Evolutionary conservation across 2,113 vertebrate species (phyloP).

Genomic region (Datnioides undecimradiatus): DNA sequence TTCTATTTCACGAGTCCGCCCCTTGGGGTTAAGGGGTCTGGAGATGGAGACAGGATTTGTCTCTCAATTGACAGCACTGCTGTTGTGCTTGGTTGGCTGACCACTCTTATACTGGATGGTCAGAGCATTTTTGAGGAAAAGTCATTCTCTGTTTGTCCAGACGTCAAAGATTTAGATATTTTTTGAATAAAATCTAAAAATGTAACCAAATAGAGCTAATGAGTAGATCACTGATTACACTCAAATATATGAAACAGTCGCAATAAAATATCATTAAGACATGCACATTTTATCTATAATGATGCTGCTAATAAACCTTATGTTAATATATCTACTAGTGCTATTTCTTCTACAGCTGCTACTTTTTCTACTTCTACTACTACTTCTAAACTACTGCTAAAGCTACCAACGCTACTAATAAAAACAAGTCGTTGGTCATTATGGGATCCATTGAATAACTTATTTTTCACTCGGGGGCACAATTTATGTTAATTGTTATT

Average conservation of each 20-base stretch:
- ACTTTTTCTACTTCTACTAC: background rate
- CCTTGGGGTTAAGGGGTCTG: slow-evolving; percentile 84
- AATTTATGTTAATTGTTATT: too few species aligned
- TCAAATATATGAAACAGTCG: background rate
- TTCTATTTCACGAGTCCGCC: slow-evolving; percentile 87
- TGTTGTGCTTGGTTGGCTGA: slow-evolving; percentile 74
- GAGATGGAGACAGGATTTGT: slow-evolving; percentile 84
- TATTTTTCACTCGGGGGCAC: too few species aligned
- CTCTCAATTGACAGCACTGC: slow-evolving; percentile 80
- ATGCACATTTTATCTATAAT: background rate
- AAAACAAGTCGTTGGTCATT: background rate
- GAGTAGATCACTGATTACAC: background rate
- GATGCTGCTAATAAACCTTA: background rate
- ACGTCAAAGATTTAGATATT: background rate
- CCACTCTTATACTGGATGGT: slow-evolving; percentile 48
- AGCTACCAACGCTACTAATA: too few species aligned
- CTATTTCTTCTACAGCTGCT: background rate
- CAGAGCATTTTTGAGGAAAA: slow-evolving; percentile 31
- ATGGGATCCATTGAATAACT: background rate
- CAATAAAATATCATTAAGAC: background rate
- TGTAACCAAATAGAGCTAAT: background rate
- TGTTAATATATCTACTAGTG: background rate
- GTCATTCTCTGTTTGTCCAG: slow-evolving; percentile 2
- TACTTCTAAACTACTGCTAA: background rate
- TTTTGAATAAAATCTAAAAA: background rate